These are phyloP conservation scores for Xylota sylvarum DNA, from an alignment of 2,888 invertebrate genomes.

Conservation along the genomic window DNA sequence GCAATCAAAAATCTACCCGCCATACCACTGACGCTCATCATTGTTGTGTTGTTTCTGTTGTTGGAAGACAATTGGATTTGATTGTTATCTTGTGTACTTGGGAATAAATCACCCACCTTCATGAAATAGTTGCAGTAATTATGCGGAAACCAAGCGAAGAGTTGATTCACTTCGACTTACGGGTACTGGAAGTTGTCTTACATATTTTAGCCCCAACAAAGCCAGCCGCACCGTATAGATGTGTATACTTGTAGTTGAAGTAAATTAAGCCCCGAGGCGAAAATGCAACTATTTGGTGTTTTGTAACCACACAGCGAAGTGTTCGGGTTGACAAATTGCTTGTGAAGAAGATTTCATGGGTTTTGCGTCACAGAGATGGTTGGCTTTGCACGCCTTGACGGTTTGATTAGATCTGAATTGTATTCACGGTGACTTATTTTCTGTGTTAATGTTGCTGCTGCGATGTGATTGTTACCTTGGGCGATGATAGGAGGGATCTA, in stretches of 20 bases:
- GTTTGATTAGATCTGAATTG: constrained; percentile 73
- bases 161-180: constrained; percentile 52
- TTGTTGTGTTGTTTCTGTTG: constrained; percentile 13
- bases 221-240: not conserved
- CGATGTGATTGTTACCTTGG: not conserved
- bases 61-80: constrained; percentile 68
- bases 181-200: constrained; percentile 44
- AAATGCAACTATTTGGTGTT: constrained; percentile 54
- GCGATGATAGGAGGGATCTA: not conserved
- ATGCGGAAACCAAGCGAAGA: constrained; percentile 72
- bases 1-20: constrained; percentile 33
- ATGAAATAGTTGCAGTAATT: constrained; percentile 70
- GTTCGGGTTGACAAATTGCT: constrained; percentile 71
- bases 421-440: constrained; percentile 75
- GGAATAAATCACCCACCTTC: constrained; percentile 73
- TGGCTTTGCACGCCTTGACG: constrained; percentile 67
- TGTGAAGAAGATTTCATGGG: constrained; percentile 69
- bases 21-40: constrained; percentile 44
- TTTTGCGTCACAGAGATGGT: constrained; percentile 50
- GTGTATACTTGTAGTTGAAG: not conserved
- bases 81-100: constrained; percentile 57
- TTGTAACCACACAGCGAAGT: constrained; percentile 46
- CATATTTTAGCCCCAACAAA: constrained; percentile 4
- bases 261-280: constrained; percentile 53
- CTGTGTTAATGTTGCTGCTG: constrained; percentile 57